Evolutionary conservation across 2,797 vertebrate genomes (phyloP), one percentile per base, ranked within the genome.

Genomic region (Coluber constrictor): DNA sequence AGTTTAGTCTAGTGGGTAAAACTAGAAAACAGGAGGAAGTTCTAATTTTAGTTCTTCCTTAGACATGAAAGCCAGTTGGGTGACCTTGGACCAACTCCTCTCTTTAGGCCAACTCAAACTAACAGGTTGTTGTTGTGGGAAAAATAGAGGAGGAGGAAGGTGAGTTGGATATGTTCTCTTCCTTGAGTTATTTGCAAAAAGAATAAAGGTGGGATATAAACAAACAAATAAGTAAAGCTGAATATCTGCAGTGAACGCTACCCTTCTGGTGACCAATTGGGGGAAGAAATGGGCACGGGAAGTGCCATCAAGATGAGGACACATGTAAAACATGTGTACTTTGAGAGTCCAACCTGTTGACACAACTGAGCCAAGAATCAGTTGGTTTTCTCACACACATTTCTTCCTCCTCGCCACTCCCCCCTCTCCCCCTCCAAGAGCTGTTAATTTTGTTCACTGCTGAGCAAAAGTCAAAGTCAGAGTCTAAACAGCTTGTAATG

Each of bases 401-500:
- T 27, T 32, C 32, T 37, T 57, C n/a, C 32, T 96, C 90, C 94
- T 96, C 51, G 47, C 97, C 94, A 37, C 37, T 90, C 47, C 37
- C 6, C 79, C 51, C 56, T n/a, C 51, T 86, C 10, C 25, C 18
- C 97, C 98, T 98, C 98, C 97, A 98, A 98, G 97, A 98, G 98
- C 98, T 98, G 97, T 98, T 98, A 98, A 98, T 98, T 98, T 97
- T 97, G 97, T 98, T 98, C 97, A 96, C 97, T 98, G 98, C 97
- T 92, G 97, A 98, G 98, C 98, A 97, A 97, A 98, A 98, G 98
- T 98, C 98, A 98, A 98, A 98, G 98, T 98, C 98, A 98, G 97
- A 98, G 98, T 98, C 98, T 98, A 98, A 98, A 98, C 98, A 98
- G 98, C 98, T 98, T 98, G 98, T 98, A 98, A 98, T 98, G 98